These are phyloP conservation scores for Drosophila navojoa DNA, from an alignment of 1,140 invertebrate species.

Conservation along the genomic window DNA sequence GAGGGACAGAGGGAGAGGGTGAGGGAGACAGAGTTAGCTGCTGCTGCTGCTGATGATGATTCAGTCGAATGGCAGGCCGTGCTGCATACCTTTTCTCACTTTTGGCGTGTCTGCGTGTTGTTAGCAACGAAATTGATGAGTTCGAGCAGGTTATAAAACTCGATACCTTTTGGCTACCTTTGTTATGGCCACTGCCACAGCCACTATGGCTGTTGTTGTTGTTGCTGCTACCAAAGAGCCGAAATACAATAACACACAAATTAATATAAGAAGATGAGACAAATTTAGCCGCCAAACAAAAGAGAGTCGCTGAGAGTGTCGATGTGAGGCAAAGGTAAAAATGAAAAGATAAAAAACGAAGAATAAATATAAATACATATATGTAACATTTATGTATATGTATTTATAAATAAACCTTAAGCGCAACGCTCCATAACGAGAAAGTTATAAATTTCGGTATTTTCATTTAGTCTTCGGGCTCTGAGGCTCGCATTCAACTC, in stretches of 20 bases:
- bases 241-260: constrained; percentile 81
- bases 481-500: constrained; percentile 30
- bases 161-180: constrained; percentile 79
- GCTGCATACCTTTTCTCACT: constrained; percentile 79
- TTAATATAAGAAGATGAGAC: constrained; percentile 82
- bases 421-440: constrained; percentile 69
- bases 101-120: constrained; percentile 81
- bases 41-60: constrained; percentile 55
- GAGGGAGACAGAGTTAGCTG: background rate
- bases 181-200: constrained; percentile 31
- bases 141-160: constrained; percentile 81
- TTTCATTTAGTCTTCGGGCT: constrained; percentile 53
- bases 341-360: background rate
- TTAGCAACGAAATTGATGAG: constrained; percentile 81
- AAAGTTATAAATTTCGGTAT: constrained; percentile 83
- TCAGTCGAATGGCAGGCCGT: constrained; percentile 51
- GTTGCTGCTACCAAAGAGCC: constrained; percentile 55
- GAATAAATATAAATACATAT: background rate
- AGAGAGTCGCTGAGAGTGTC: constrained; percentile 42
- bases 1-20: background rate
- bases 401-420: background rate
- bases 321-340: background rate
- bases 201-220: constrained; percentile 45
- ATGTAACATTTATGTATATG: too few relatives aligned
- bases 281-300: constrained; percentile 79